These are phyloP conservation scores for Microplitis demolitor DNA, from an alignment of 1,140 invertebrate species.

Conservation along the genomic window DNA sequence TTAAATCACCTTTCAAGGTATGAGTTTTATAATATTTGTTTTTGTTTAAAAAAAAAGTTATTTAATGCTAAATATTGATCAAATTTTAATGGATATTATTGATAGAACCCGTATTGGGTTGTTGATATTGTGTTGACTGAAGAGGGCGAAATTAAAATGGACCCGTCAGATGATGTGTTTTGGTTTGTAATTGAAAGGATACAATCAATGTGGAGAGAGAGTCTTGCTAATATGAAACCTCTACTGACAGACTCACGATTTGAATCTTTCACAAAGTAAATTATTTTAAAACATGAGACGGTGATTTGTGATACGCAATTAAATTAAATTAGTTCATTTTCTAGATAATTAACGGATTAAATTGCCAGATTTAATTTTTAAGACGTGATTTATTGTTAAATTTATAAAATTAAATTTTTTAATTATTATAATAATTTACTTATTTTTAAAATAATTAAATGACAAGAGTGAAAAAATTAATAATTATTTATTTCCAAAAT, in stretches of 20 bases:
- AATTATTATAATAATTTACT: no score
- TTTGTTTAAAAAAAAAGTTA: neutral
- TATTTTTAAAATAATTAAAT: no score
- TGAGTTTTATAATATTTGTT: conserved; percentile 7
- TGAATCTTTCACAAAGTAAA: conserved; percentile 61
- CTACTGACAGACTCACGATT: conserved; percentile 64
- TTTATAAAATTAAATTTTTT: no score
- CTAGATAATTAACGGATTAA: no score
- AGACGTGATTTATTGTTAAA: no score
- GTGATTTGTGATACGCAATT: no score
- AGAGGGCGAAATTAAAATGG: conserved; percentile 56
- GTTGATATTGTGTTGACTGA: conserved; percentile 63
- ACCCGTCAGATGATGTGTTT: conserved; percentile 65
- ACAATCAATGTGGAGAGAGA: conserved; percentile 66
- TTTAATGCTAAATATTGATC: no score
- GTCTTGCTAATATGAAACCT: conserved; percentile 63
- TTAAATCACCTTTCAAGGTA: conserved; percentile 3
- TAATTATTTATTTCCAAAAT: no score
- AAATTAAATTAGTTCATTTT: no score
- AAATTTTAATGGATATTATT: conserved; percentile 25
- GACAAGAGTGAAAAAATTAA: no score
- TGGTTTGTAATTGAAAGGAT: conserved; percentile 61
- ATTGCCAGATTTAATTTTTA: no score
- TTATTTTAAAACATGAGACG: neutral
- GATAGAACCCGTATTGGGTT: conserved; percentile 65